Evolutionary conservation across 1,140 invertebrate species (phyloP).

Genomic region (Episyrphus balteatus): DNA sequence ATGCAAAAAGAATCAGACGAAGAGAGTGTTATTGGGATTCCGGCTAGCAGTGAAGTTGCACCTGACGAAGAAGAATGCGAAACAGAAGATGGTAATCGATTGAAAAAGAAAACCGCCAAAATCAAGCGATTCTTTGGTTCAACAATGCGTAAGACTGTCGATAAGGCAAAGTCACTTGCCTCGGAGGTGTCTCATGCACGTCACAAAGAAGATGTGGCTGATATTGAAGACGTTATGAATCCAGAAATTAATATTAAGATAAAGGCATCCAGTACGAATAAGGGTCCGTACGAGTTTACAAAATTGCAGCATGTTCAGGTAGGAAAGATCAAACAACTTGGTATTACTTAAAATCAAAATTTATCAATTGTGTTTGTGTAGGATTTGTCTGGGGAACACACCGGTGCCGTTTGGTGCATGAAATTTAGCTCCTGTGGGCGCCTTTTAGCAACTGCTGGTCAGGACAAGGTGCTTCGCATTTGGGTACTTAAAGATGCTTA

Average conservation of each 20-base stretch:
- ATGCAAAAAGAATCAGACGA: slow-evolving; percentile 60
- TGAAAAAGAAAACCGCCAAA: slow-evolving; percentile 48
- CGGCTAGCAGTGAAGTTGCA: slow-evolving; percentile 47
- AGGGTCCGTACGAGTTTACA: slow-evolving; percentile 90
- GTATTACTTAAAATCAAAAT: neutral
- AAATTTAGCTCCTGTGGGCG: slow-evolving; percentile 94
- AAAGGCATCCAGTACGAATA: slow-evolving; percentile 88
- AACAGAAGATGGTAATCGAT: slow-evolving; percentile 35
- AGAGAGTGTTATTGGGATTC: slow-evolving; percentile 69
- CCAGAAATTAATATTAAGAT: slow-evolving; percentile 81
- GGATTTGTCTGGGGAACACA: slow-evolving; percentile 74
- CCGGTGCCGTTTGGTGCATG: slow-evolving; percentile 95
- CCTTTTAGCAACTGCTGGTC: slow-evolving; percentile 87
- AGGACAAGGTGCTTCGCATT: slow-evolving; percentile 84
- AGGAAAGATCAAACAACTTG: neutral
- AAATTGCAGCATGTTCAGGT: slow-evolving; percentile 48
- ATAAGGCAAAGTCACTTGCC: slow-evolving; percentile 81
- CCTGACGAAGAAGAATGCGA: slow-evolving; percentile 42
- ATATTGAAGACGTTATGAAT: slow-evolving; percentile 72
- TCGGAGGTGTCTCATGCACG: slow-evolving; percentile 74
- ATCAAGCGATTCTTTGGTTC: slow-evolving; percentile 77
- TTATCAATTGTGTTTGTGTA: neutral
- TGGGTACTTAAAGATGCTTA: slow-evolving; percentile 87
- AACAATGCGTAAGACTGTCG: slow-evolving; percentile 78
- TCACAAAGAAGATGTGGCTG: slow-evolving; percentile 74